Percentiles rank a stretch among this genome's conserved stretches.
Conservation (phyloP, 1,140 invertebrate species). For the Sitobion miscanthi region DNA sequence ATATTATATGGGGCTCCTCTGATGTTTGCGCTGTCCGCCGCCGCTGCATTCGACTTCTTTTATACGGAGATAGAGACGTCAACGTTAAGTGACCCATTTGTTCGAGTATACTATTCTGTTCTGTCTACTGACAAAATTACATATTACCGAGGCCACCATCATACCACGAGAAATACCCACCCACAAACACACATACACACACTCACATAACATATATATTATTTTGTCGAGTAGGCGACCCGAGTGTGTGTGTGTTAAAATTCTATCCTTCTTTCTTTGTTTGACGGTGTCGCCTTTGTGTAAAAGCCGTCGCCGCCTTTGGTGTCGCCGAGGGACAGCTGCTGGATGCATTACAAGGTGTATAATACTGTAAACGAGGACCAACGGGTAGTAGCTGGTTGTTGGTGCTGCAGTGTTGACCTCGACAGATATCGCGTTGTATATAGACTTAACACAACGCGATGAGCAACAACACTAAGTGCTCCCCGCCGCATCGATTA, state of each 20-base stretch:
- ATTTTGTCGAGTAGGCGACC: no score
- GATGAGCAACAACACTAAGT: background rate
- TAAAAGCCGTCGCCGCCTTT: background rate
- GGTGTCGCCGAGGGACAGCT: background rate
- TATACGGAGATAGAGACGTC: background rate
- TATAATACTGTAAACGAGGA: background rate
- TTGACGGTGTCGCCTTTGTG: background rate
- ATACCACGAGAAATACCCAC: background rate
- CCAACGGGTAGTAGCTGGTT: background rate
- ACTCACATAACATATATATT: no score
- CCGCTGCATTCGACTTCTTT: background rate
- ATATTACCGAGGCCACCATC: background rate
- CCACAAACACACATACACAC: no score
- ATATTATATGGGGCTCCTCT: background rate
- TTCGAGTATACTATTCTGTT: slow-evolving; percentile 16
- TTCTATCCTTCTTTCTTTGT: background rate
- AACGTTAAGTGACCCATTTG: slow-evolving; percentile 22
- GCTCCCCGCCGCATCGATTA: background rate
- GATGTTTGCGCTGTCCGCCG: background rate
- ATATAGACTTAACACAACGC: background rate
- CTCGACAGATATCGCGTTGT: background rate
- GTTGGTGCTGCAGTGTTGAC: background rate
- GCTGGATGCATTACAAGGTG: background rate
- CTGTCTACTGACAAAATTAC: background rate
- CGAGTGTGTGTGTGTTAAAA: background rate